Evolutionary conservation across 2,888 invertebrate species (phyloP).

Genomic region (Hylaea fasciaria): DNA sequence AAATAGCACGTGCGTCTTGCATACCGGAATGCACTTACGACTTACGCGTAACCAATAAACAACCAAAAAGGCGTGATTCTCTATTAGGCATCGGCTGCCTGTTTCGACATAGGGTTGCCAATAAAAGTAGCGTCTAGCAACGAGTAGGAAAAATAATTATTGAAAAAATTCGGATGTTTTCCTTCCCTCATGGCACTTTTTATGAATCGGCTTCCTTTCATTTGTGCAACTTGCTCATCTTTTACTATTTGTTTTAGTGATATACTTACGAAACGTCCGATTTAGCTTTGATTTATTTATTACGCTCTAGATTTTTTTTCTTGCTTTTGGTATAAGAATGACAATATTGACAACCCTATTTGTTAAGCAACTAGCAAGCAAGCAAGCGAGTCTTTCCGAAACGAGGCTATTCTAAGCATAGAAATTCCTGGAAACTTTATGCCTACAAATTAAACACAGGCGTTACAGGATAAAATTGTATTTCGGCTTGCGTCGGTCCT

Average conservation of each 20-base stretch:
- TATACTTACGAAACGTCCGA: too few relatives aligned
- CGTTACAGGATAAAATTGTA: neutral
- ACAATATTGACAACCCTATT: constrained; percentile 47
- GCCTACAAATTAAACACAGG: constrained; percentile 4
- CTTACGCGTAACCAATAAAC: constrained; percentile 37
- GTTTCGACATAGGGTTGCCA: constrained; percentile 3
- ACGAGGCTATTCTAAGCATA: constrained; percentile 49
- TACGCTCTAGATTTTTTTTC: too few relatives aligned
- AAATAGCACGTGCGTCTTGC: constrained; percentile 35
- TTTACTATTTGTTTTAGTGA: too few relatives aligned
- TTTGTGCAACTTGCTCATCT: too few relatives aligned
- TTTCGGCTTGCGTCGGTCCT: neutral
- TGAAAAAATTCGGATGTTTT: too few relatives aligned
- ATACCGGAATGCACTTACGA: constrained; percentile 37
- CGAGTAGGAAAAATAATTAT: too few relatives aligned
- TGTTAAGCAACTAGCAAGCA: too few relatives aligned
- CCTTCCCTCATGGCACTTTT: too few relatives aligned
- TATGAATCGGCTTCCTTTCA: too few relatives aligned
- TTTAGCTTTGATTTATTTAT: too few relatives aligned
- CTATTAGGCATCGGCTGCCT: constrained; percentile 30
- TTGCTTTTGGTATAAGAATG: neutral
- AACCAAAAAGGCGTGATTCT: constrained; percentile 19
- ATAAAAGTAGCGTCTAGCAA: neutral
- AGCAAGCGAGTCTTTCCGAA: constrained; percentile 53
- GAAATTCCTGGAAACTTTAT: constrained; percentile 40